Base-by-base conservation (phyloP, 2,888 invertebrate species). In the Teinopalpus imperialis region DNA sequence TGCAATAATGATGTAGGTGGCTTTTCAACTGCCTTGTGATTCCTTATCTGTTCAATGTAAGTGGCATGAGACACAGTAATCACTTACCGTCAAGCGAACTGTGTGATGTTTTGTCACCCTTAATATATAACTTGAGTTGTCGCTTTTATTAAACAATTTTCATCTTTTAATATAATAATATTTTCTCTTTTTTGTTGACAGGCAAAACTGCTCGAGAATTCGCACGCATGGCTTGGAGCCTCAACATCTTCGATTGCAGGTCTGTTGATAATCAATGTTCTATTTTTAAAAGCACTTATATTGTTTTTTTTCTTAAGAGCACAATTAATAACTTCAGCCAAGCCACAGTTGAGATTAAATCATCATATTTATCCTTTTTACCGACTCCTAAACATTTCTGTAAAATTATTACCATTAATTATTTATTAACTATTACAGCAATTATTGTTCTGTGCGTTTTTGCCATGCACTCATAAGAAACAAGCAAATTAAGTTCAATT, bases 131-230 rank as follows among this genome's bases (percentile, higher is more conserved):
- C n/a, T n/a, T n/a, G n/a, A n/a, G n/a, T n/a, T n/a, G n/a, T n/a
- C n/a, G n/a, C n/a, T n/a, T n/a, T n/a, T n/a, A n/a, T n/a, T n/a
- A n/a, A n/a, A n/a, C n/a, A n/a, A n/a, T n/a, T n/a, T n/a, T n/a
- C n/a, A n/a, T n/a, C n/a, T n/a, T n/a, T n/a, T n/a, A n/a, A n/a
- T n/a, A n/a, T n/a, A n/a, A n/a, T n/a, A n/a, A n/a, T n/a, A n/a
- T n/a, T n/a, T n/a, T n/a, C 29, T 32, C 47, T 71, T 77, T 64
- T 60, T 73, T 82, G 67, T 80, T 61, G 57, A 56, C 93, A 97
- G 97, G 97, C 97, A 68, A 96, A 97, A 90, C 92, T 97, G 90
- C 90, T 97, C 89, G 97, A 97, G 83, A 96, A 94, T 62, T 96
- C 96, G 58, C 96, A 97, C 81, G 95, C 95, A 75, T 97, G 97